phyloP scores from a whole-genome alignment of 2,888 invertebrate species.

The Flabesymbios commensalis region DNA sequence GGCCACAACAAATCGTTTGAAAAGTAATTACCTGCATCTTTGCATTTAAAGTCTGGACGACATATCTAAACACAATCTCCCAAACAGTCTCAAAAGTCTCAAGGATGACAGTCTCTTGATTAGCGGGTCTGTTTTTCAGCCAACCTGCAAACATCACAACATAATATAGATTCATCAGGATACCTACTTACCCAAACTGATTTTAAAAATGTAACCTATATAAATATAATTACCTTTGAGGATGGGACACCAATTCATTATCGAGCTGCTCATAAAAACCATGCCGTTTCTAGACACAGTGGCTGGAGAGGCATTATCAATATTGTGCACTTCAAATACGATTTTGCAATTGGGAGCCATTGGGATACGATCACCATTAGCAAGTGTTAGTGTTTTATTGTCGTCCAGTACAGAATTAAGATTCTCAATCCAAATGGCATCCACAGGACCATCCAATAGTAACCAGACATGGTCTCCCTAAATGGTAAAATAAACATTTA shows the following conservation, averaged over 20 bases:
- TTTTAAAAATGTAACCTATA: background rate
- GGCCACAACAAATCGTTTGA: too few species aligned
- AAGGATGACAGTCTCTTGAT: slow-evolving; percentile 70
- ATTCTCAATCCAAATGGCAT: slow-evolving; percentile 64
- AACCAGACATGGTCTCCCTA: slow-evolving; percentile 62
- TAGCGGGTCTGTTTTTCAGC: slow-evolving; percentile 39
- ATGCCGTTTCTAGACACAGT: slow-evolving; percentile 63
- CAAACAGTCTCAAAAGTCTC: slow-evolving; percentile 77
- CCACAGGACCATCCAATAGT: slow-evolving; percentile 62
- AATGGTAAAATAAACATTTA: slow-evolving; percentile 58
- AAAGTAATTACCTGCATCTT: slow-evolving; percentile 73
- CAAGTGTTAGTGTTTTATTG: slow-evolving; percentile 63
- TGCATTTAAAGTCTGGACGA: slow-evolving; percentile 79
- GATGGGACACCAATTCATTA: slow-evolving; percentile 90
- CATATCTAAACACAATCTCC: slow-evolving; percentile 76
- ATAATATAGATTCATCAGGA: too few species aligned
- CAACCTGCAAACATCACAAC: too few species aligned
- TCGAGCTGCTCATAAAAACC: slow-evolving; percentile 92
- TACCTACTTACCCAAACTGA: too few species aligned
- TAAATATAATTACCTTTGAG: slow-evolving; percentile 68
- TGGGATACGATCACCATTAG: slow-evolving; percentile 62
- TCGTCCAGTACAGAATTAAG: slow-evolving; percentile 63
- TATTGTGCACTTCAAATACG: slow-evolving; percentile 63
- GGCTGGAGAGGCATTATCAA: slow-evolving; percentile 63
- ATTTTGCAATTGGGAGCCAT: slow-evolving; percentile 63